phyloP scores from a whole-genome alignment of 2,113 vertebrate genomes.

The Ophthalmolycus amberensis region DNA sequence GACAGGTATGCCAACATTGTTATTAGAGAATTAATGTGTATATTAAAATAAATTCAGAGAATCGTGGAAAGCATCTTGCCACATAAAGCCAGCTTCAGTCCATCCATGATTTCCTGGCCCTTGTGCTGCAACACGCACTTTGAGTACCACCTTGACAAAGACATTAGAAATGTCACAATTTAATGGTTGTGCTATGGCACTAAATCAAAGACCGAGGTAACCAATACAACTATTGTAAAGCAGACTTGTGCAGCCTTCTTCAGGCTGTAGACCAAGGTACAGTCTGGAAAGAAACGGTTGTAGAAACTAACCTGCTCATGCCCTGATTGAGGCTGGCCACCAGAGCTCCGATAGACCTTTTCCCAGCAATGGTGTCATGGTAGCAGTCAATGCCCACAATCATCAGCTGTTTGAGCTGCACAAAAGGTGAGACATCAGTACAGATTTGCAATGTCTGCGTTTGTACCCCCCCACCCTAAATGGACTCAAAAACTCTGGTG shows the following conservation, averaged over 20 bases:
- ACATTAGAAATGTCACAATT: background rate
- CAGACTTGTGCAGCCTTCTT: background rate
- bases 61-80: slow-evolving; percentile 72
- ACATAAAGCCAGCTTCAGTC: slow-evolving; percentile 90
- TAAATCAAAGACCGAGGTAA: background rate
- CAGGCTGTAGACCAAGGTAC: background rate
- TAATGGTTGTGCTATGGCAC: background rate
- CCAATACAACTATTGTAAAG: background rate
- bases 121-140: slow-evolving; percentile 90
- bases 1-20: too few species aligned
- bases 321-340: slow-evolving; percentile 92
- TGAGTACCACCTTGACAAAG: slow-evolving; percentile 90
- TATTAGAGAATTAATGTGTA: slow-evolving; percentile 57
- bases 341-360: slow-evolving; percentile 90
- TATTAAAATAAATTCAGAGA: background rate
- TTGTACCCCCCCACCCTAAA: background rate
- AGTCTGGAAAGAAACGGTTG: background rate
- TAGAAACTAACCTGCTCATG: slow-evolving; percentile 87
- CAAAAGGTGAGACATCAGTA: background rate
- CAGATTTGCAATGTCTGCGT: background rate
- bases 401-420: slow-evolving; percentile 93
- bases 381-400: slow-evolving; percentile 96
- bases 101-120: slow-evolving; percentile 95
- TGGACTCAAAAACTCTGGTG: background rate
- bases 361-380: slow-evolving; percentile 89